A percentile compares a stretch with the other conserved stretches of the same genome.
Conservation (phyloP, 2,888 invertebrate genomes). For the Pristionchus arcanus region DNA sequence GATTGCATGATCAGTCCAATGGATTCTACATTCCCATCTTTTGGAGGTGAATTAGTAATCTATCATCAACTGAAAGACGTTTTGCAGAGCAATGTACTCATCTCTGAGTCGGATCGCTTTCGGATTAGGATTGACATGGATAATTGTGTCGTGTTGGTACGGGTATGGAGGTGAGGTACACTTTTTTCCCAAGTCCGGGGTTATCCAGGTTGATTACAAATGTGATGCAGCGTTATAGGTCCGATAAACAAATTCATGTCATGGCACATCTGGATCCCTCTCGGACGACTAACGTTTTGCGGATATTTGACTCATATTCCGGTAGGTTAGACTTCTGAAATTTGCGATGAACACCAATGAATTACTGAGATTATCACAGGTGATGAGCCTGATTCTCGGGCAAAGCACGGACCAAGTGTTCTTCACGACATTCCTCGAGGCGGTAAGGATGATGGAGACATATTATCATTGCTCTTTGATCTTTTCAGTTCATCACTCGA, state of each 20-base stretch:
- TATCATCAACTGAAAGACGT: not conserved
- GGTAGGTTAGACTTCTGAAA: too few relatives aligned
- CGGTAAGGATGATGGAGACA: not conserved
- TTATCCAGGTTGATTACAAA: too few relatives aligned
- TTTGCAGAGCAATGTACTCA: slow-evolving; percentile 48
- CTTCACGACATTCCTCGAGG: slow-evolving; percentile 40
- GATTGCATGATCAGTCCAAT: slow-evolving; percentile 53
- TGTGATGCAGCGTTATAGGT: slow-evolving; percentile 43
- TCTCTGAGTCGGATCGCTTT: slow-evolving; percentile 29
- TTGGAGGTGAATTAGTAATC: slow-evolving; percentile 16
- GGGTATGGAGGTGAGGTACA: not conserved
- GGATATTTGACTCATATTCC: slow-evolving; percentile 61
- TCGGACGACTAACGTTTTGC: slow-evolving; percentile 63
- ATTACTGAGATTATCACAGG: not conserved
- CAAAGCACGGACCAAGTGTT: slow-evolving; percentile 34
- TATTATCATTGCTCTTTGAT: not conserved
- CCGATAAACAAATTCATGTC: slow-evolving; percentile 63
- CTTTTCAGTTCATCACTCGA: slow-evolving; percentile 24
- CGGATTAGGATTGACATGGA: slow-evolving; percentile 32
- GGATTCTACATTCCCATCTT: slow-evolving; percentile 50
- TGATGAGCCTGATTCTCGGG: slow-evolving; percentile 15
- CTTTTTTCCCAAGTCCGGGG: too few relatives aligned
- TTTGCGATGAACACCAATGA: too few relatives aligned
- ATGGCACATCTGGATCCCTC: slow-evolving; percentile 64
- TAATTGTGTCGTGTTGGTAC: slow-evolving; percentile 30